A percentile compares a stretch with the other conserved stretches of the same genome.
phyloP scores from a whole-genome alignment of 2,888 invertebrate genomes.

The Dasysyrphus albostriatus region DNA sequence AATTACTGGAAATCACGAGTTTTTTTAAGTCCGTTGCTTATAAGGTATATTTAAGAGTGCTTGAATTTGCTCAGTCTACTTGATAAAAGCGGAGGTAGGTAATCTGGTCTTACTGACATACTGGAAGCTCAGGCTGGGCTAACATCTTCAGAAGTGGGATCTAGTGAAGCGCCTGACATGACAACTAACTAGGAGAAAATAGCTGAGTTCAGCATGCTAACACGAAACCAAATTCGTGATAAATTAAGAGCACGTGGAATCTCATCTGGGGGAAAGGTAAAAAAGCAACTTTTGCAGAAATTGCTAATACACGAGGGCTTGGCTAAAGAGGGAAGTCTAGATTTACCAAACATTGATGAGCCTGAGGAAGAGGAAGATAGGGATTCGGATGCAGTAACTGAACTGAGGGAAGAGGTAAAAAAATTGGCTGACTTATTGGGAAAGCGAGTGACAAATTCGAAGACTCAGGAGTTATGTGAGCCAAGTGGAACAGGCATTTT shows the following conservation, averaged over 20 bases:
- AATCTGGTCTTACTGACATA: too few species aligned
- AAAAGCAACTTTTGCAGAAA: not conserved
- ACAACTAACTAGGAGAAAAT: not conserved
- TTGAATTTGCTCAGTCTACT: too few species aligned
- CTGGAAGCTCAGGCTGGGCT: too few species aligned
- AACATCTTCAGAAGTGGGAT: too few species aligned
- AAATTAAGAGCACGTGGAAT: too few species aligned
- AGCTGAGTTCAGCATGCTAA: not conserved
- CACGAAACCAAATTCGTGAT: not conserved
- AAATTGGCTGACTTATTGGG: not conserved
- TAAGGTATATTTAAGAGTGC: too few species aligned
- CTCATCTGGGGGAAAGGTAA: not conserved
- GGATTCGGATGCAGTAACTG: not conserved
- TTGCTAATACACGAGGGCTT: not conserved
- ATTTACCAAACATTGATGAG: not conserved
- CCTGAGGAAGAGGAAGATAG: not conserved
- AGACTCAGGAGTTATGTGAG: not conserved
- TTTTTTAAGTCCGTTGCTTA: too few species aligned
- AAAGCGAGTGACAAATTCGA: too few species aligned
- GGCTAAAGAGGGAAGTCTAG: constrained; percentile 5
- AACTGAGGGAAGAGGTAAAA: not conserved
- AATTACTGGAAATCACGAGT: too few species aligned
- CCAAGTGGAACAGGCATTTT: not conserved
- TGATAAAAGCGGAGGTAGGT: too few species aligned
- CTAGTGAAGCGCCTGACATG: not conserved